These are phyloP conservation scores for Heliconius eleuchia DNA, from an alignment of 1,140 invertebrate genomes.

Conservation along the genomic window DNA sequence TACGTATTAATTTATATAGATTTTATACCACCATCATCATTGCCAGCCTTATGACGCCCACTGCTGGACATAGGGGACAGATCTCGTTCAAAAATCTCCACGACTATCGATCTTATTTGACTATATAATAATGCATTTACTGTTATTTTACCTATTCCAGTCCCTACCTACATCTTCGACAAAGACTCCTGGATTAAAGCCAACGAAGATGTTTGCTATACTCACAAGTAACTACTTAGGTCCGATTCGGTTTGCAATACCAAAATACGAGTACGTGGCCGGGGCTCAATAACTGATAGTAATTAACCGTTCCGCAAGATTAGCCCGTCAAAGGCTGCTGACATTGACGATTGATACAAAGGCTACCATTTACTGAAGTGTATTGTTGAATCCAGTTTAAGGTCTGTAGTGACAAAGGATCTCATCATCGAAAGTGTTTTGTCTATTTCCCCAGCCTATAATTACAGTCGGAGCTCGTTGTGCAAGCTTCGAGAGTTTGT, in stretches of 20 bases:
- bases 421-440: constrained; percentile 22
- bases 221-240: constrained; percentile 67
- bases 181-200: constrained; percentile 70
- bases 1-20: too few species aligned
- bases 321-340: constrained; percentile 42
- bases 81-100: too few species aligned
- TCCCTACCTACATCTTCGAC: constrained; percentile 35
- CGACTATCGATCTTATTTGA: too few species aligned
- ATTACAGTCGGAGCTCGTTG: constrained; percentile 1
- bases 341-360: constrained; percentile 41
- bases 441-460: constrained; percentile 8
- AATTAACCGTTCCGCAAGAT: constrained; percentile 55
- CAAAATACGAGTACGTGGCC: constrained; percentile 51
- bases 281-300: constrained; percentile 51
- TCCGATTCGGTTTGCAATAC: constrained; percentile 57
- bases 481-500: background rate
- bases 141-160: constrained; percentile 31
- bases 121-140: background rate
- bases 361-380: constrained; percentile 24
- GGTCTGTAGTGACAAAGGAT: constrained; percentile 30
- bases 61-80: too few species aligned
- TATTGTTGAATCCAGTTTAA: constrained; percentile 28
- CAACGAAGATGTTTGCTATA: constrained; percentile 76
- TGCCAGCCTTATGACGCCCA: too few species aligned
- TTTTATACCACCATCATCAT: background rate